Base-by-base conservation (phyloP, 2,113 vertebrate genomes). In the Carassius gibelio region DNA sequence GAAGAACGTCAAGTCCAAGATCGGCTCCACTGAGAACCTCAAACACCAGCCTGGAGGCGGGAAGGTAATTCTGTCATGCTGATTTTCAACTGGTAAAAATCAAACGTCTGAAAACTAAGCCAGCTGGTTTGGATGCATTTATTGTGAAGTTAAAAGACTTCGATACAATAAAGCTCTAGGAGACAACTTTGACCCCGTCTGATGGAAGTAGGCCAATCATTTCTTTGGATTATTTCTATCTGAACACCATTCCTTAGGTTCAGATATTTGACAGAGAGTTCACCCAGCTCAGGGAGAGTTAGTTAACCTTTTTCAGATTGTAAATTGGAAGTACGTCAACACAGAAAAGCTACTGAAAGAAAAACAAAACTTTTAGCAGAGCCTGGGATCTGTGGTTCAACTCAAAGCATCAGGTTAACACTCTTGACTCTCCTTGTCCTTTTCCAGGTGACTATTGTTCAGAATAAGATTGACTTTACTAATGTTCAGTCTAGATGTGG, bases 41-140 rank as follows among this genome's bases (percentile, higher is more conserved):
- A 97, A 96, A 90, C 95, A 98, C 90, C 94, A 96, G 89, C 97
- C 97, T 0, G 97, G 97, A 88, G 97, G 97, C 0, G 97, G 97
- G 78, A 97, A 96, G 96, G 97, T 98, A 95, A 92, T 74, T 36
- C 26, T 6, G 3, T 72, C 6, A 34, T 34, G n/a, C 64, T 66
- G n/a, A 26, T 34, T 71, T 52, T 48, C 2, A 26, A 50, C 2
- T 26, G 19, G 5, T 3, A 75, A 48, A 48, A 52, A 55, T 0
- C 15, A 97, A 93, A 96, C 97, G 88, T 93, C 94, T 61, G 94
- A 93, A 89, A 96, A 96, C 92, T 97, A 97, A 48, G 30, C 45
- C 42, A 75, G 36, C 19, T 72, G 36, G 17, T 72, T 72, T 21
- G 69, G 36, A 72, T 38, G 3, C 68, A n/a, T 71, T 42, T n/a